phyloP scores from a whole-genome alignment of 2,113 vertebrate species.

The Cephalopterus ornatus region DNA sequence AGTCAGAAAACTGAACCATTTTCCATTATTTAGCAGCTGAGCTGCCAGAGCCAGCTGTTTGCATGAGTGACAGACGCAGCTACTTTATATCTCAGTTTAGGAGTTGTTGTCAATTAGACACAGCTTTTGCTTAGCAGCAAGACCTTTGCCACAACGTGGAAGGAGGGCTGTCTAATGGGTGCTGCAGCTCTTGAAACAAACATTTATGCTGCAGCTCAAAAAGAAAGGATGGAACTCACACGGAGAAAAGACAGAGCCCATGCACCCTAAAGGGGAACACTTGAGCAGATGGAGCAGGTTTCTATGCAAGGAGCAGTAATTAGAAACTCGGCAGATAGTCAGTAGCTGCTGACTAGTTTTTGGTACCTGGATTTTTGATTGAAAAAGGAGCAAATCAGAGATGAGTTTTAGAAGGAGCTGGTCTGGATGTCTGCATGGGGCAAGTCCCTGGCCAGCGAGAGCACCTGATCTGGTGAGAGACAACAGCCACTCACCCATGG shows the following conservation, averaged over 20 bases:
- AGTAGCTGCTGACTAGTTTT: not conserved
- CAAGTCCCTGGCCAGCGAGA: not conserved
- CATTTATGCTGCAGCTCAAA: not conserved
- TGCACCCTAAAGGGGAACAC: not conserved
- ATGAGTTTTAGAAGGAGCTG: not conserved
- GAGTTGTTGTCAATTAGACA: not conserved
- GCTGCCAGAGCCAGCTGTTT: not conserved
- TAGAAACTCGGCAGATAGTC: not conserved
- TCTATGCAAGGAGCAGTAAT: conserved; percentile 1
- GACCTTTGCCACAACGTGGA: not conserved
- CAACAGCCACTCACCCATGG: accelerated
- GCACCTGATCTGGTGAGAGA: accelerated
- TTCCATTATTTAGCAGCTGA: conserved; percentile 17
- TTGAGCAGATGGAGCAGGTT: conserved; percentile 37
- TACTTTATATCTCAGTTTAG: not conserved
- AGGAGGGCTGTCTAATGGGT: not conserved
- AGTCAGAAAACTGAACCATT: not conserved
- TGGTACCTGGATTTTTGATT: not conserved
- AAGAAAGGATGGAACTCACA: not conserved
- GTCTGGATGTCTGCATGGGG: accelerated
- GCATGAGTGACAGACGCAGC: not conserved
- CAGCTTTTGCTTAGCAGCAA: not conserved
- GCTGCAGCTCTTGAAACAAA: not conserved
- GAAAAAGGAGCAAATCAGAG: not conserved
- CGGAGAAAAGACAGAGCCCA: not conserved